Percentiles rank a stretch among this genome's conserved stretches.
Evolutionary conservation across 37 sponge, comb jelly and placozoan genomes (phyloP).

Genomic region (Cliona cf. orientalis): DNA sequence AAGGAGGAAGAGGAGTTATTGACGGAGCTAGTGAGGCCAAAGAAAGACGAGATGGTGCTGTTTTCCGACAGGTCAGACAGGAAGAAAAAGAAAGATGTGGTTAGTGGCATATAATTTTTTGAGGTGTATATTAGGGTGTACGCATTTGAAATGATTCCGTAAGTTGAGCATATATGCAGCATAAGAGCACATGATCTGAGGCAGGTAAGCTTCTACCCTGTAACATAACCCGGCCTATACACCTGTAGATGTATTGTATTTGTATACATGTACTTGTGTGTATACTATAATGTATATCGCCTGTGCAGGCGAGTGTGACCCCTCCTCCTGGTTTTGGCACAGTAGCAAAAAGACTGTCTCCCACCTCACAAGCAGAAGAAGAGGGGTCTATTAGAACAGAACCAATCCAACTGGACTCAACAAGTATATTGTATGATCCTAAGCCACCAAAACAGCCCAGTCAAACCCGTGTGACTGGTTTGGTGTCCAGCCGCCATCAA

Average conservation of each 20-base stretch:
- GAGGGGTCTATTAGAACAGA: too few species aligned
- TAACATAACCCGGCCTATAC: too few species aligned
- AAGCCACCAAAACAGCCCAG: not conserved
- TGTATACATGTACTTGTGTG: too few species aligned
- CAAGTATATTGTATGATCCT: not conserved
- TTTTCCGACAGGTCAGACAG: not conserved
- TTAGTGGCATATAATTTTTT: not conserved
- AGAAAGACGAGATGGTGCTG: constrained; percentile 33
- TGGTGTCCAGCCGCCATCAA: not conserved
- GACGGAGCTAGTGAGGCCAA: constrained; percentile 19
- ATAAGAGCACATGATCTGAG: too few species aligned
- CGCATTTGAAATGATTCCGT: too few species aligned
- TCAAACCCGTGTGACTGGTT: not conserved
- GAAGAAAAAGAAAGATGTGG: not conserved
- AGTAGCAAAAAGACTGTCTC: too few species aligned
- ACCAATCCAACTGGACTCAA: not conserved
- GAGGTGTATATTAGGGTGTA: too few species aligned
- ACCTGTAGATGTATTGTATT: too few species aligned
- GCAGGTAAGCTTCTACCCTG: too few species aligned
- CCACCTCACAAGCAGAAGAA: not conserved
- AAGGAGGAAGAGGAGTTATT: not conserved
- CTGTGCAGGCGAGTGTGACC: not conserved
- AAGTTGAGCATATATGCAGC: too few species aligned
- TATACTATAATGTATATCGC: not conserved
- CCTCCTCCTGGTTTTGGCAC: not conserved